Conservation (phyloP, 2,888 invertebrate genomes). For the Melipona beecheii region DNA sequence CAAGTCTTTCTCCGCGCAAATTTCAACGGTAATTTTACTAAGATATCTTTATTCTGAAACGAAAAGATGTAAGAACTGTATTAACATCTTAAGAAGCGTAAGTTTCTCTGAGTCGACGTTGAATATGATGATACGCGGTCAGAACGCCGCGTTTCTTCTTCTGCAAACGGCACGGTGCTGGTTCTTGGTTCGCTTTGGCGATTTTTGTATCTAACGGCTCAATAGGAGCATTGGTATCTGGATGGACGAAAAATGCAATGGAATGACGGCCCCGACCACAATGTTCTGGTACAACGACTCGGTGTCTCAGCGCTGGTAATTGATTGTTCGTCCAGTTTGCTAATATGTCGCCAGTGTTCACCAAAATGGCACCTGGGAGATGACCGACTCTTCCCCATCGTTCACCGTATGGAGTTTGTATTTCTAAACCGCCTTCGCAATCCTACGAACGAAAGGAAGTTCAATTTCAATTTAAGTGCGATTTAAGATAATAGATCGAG, state of each 20-base stretch:
- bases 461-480: background rate
- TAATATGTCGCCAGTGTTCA: constrained; percentile 91
- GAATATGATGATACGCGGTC: constrained; percentile 89
- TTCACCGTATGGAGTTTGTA: constrained; percentile 87
- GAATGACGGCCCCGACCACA: constrained; percentile 89
- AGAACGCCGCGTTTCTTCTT: constrained; percentile 86
- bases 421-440: constrained; percentile 91
- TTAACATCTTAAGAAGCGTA: constrained; percentile 85
- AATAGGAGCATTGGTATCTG: constrained; percentile 86
- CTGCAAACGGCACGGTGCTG: constrained; percentile 83
- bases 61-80: background rate
- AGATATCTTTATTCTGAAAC: background rate
- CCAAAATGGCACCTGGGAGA: constrained; percentile 90
- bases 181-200: constrained; percentile 72
- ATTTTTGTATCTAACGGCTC: constrained; percentile 85
- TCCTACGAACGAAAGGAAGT: constrained; percentile 85
- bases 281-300: constrained; percentile 89
- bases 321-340: constrained; percentile 90
- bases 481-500: background rate
- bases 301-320: constrained; percentile 89
- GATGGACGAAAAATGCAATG: constrained; percentile 91
- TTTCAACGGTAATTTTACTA: constrained; percentile 6
- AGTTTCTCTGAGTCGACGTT: constrained; percentile 89
- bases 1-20: background rate
- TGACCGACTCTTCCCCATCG: constrained; percentile 91